Evolutionary conservation across 2,888 invertebrate species (phyloP).

Genomic region (Leucophenga maculata): DNA sequence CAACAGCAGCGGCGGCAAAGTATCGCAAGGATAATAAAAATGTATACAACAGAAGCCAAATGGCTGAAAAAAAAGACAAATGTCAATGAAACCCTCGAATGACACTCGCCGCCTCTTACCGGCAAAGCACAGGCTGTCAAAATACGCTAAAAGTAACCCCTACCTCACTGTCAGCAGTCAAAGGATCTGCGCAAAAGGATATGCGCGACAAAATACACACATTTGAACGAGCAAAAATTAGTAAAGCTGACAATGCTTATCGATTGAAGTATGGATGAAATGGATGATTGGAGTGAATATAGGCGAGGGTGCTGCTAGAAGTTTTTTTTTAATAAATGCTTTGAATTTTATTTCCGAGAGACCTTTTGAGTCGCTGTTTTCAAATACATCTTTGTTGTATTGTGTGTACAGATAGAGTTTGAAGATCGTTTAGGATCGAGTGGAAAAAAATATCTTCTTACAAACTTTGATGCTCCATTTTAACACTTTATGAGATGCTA

Average conservation of each 20-base stretch:
- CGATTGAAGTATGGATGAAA: constrained; percentile 37
- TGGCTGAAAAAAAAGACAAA: constrained; percentile 41
- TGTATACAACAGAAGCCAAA: constrained; percentile 8
- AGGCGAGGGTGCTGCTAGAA: not conserved
- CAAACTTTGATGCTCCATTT: too few species aligned
- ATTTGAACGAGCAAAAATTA: constrained; percentile 33
- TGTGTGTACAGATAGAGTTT: too few species aligned
- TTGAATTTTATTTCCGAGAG: too few species aligned
- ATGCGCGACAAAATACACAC: not conserved
- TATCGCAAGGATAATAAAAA: constrained; percentile 30
- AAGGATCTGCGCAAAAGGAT: constrained; percentile 42
- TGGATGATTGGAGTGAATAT: constrained; percentile 19
- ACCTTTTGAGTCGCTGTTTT: too few species aligned
- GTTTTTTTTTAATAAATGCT: too few species aligned
- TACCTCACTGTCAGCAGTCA: constrained; percentile 26
- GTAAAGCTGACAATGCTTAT: constrained; percentile 54
- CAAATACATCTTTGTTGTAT: too few species aligned
- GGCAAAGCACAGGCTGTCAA: constrained; percentile 22
- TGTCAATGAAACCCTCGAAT: constrained; percentile 47
- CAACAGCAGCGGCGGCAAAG: constrained; percentile 24
- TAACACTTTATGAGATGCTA: too few species aligned
- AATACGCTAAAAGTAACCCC: constrained; percentile 41
- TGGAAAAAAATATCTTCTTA: too few species aligned
- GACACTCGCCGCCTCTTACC: constrained; percentile 58
- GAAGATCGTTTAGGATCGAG: too few species aligned